Conservation (phyloP, 2,797 vertebrate genomes). For the Takifugu rubripes region DNA sequence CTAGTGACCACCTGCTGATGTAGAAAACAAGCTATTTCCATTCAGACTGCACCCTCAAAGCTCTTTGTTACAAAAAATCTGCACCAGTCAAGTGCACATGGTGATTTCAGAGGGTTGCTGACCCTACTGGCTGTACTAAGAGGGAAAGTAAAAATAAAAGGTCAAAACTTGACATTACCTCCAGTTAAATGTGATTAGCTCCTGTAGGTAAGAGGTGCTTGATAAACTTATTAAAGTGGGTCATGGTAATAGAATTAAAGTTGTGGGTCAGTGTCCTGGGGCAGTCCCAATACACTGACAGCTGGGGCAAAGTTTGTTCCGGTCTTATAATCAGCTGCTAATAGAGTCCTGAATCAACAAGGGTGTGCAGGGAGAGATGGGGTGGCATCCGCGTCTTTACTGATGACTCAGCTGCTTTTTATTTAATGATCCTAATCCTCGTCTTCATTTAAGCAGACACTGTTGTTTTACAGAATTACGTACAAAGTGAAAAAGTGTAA, state of each 20-base stretch:
- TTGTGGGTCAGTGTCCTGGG: constrained; percentile 31
- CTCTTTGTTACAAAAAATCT: too few species aligned
- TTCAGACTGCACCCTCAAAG: too few species aligned
- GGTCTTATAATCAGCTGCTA: constrained; percentile 61
- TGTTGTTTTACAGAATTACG: too few species aligned
- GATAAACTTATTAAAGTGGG: constrained; percentile 61
- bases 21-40: too few species aligned
- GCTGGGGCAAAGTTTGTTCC: constrained; percentile 46
- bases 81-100: too few species aligned
- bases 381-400: neutral
- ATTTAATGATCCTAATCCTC: neutral
- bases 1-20: too few species aligned
- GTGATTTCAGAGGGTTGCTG: too few species aligned
- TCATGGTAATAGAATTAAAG: constrained; percentile 62
- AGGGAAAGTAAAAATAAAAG: too few species aligned
- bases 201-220: constrained; percentile 50
- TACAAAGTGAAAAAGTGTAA: neutral
- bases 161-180: too few species aligned
- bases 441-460: too few species aligned
- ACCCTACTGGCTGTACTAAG: too few species aligned
- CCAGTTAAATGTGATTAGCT: constrained; percentile 58
- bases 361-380: constrained; percentile 9
- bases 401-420: neutral
- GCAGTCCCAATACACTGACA: constrained; percentile 47
- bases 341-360: constrained; percentile 74